A percentile compares a stretch with the other conserved stretches of the same genome.
phyloP scores from a whole-genome alignment of 2,888 invertebrate species.

The Drosophila kokeensis region DNA sequence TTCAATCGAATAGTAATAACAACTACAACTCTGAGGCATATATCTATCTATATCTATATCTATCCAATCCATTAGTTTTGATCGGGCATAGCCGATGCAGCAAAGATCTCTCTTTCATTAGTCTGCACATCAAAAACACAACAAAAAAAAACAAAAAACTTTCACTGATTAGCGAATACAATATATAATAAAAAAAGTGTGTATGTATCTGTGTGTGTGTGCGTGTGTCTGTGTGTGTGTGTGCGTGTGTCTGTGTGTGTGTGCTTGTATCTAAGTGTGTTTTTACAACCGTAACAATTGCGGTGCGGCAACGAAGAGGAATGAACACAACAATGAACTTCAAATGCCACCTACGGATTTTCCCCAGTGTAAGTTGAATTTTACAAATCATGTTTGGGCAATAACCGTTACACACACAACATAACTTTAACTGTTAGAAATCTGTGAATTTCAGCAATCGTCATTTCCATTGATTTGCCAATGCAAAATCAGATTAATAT shows the following conservation, averaged over 20 bases:
- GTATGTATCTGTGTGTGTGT: neutral
- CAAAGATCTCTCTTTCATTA: slow-evolving; percentile 21
- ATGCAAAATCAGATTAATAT: neutral
- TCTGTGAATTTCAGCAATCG: neutral
- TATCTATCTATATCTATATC: neutral
- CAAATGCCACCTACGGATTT: neutral
- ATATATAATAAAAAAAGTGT: neutral
- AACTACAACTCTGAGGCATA: neutral
- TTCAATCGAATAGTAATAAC: neutral
- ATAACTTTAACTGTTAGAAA: neutral
- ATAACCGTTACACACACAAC: neutral
- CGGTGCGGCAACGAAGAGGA: slow-evolving; percentile 3
- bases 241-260: neutral
- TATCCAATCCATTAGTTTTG: neutral
- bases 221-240: neutral
- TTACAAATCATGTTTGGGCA: neutral
- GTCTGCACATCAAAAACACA: slow-evolving; percentile 20
- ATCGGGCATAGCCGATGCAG: slow-evolving; percentile 30
- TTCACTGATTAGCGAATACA: slow-evolving; percentile 33
- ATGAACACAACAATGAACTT: slow-evolving; percentile 1
- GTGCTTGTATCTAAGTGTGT: neutral
- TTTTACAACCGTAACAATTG: neutral
- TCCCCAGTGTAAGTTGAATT: neutral
- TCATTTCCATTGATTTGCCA: neutral
- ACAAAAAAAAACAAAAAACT: slow-evolving; percentile 17